phyloP scores from a whole-genome alignment of 92 coral and sea anemone genomes.

The Phenganax marumi region DNA sequence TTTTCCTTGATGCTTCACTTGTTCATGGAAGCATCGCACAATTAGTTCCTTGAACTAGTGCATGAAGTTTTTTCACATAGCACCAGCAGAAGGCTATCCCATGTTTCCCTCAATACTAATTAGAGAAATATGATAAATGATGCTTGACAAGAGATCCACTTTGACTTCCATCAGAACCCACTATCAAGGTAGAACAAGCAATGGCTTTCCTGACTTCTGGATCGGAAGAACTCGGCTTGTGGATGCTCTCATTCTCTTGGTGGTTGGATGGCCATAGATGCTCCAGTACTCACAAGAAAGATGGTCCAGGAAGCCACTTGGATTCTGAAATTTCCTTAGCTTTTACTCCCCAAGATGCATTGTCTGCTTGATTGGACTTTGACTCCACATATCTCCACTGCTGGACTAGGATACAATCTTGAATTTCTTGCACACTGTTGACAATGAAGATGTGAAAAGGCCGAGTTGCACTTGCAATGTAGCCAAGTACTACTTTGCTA shows the following conservation, averaged over 20 bases:
- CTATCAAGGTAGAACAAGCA: no score
- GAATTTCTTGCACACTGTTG: slow-evolving; percentile 43
- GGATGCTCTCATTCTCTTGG: neutral
- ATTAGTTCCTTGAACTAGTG: neutral
- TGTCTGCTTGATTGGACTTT: slow-evolving; percentile 46
- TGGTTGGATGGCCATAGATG: neutral
- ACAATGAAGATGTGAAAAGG: slow-evolving; percentile 28
- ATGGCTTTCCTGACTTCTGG: no score
- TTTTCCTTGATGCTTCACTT: no score
- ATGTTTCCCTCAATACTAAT: slow-evolving; percentile 40
- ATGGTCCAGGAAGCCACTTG: neutral
- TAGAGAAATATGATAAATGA: slow-evolving; percentile 42
- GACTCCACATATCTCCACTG: slow-evolving; percentile 36
- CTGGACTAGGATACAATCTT: slow-evolving; percentile 7
- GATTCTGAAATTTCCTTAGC: slow-evolving; percentile 27
- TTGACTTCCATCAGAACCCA: neutral
- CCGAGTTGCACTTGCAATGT: slow-evolving; percentile 25
- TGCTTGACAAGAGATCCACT: neutral
- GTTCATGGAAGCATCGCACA: no score
- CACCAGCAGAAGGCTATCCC: slow-evolving; percentile 42
- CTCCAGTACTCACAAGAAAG: slow-evolving; percentile 14
- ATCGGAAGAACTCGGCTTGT: slow-evolving; percentile 15
- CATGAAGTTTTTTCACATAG: neutral
- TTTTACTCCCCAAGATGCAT: slow-evolving; percentile 26
- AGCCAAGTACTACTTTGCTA: slow-evolving; percentile 25